Evolutionary conservation across 1,140 invertebrate species (phyloP).

Genomic region (Paraescarpia echinospica): DNA sequence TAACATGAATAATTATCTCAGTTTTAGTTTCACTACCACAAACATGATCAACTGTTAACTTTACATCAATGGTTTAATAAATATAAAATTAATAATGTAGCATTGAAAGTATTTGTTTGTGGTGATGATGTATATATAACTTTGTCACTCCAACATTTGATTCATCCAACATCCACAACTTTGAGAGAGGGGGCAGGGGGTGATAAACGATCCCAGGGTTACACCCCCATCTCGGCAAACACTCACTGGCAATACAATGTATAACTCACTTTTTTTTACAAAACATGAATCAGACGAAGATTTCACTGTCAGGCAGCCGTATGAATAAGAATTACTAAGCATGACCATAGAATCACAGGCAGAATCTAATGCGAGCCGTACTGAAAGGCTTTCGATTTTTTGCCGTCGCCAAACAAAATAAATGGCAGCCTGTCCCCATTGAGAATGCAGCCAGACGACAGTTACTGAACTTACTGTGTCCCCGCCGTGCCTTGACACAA

Average conservation of each 20-base stretch:
- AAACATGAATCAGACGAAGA: neutral
- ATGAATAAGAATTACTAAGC: neutral
- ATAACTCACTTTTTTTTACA: too few species aligned
- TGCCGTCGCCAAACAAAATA: neutral
- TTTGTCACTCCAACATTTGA: too few species aligned
- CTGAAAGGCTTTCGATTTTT: neutral
- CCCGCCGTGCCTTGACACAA: neutral
- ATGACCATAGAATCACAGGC: neutral
- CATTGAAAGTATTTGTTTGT: neutral
- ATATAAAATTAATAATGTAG: neutral
- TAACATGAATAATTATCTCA: too few species aligned
- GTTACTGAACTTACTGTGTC: neutral
- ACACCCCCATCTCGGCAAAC: neutral
- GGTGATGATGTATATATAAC: neutral
- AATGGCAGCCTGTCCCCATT: neutral
- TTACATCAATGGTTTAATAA: too few species aligned
- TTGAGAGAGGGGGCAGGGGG: too few species aligned
- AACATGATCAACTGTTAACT: too few species aligned
- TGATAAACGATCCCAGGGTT: neutral
- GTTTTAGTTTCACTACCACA: too few species aligned
- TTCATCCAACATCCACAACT: too few species aligned
- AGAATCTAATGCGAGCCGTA: neutral
- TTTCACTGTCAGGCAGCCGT: neutral
- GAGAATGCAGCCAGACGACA: neutral
- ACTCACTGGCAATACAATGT: too few species aligned